Evolutionary conservation across 35 echinoderm and acorn worm genomes (phyloP), one percentile per base, ranked within the genome.

Genomic region (Nesometra sesokonis): DNA sequence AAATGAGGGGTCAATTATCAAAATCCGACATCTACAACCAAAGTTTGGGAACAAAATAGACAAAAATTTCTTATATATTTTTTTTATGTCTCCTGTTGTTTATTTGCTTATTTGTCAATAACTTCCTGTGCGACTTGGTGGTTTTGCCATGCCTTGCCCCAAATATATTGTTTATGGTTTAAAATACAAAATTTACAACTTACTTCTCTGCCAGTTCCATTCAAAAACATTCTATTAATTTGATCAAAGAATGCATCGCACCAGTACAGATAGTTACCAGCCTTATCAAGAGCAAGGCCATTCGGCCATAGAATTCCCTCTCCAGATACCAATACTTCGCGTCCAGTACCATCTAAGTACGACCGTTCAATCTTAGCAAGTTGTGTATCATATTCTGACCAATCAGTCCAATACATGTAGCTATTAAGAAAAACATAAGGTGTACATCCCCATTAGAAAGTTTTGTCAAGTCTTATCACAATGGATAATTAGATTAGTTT

Each of bases 181-280:
- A 67, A 67, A 67, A 27, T 67, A 67, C 8, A 67, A 67, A 67
- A 67, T 43, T 43, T 7, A 13, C 27, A 85, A 90, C 83, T 90
- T 86, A 79, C 67, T 32, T 36, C 19, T 34, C 35, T 36, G 5
- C 46, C 67, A 40, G 31, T 36, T 7, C 29, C 40, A 39, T 46
- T 47, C 29, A 91, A 83, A 32, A 77, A 31, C 11, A 89, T 82
- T 29, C 29, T 46, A 32, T 80, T 84, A 82, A 97, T 97, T 29
- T 85, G 35, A 77, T 97, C 95, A 81, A 91, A 89, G 82, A 90
- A 91, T n/a, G 95, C 95, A 88, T 97, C 95, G 57, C 91, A 97
- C 89, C 89, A 97, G 79, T 97, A 97, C 11, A 97, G 84, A 11
- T 77, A 37, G 13, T 78, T 39, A 0, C 30, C 27, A 0, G 32